Evolutionary conservation across 2,113 vertebrate species (phyloP).

Genomic region (Rhinichthys klamathensis): DNA sequence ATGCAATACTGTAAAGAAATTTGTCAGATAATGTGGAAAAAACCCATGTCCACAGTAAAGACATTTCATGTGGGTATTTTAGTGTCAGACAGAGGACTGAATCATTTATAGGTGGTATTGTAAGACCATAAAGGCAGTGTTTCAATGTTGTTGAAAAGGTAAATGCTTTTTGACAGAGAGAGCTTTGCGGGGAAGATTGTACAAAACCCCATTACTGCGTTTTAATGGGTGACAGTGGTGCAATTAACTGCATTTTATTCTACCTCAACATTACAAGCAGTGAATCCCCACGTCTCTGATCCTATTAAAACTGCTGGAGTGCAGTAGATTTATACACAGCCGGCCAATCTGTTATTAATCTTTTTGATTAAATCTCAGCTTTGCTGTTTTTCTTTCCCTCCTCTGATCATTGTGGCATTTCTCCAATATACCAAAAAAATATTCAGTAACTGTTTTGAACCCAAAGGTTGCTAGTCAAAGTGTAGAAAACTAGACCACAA

Average conservation of each 20-base stretch:
- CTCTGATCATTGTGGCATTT: constrained; percentile 4
- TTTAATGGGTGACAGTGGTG: constrained; percentile 32
- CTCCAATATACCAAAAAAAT: not conserved
- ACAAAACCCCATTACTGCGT: not conserved
- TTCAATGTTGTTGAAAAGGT: constrained; percentile 57
- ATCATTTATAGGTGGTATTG: constrained; percentile 40
- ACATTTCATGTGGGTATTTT: constrained; percentile 24
- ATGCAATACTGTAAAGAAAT: not conserved
- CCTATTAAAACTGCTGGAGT: constrained; percentile 37
- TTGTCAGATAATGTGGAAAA: not conserved
- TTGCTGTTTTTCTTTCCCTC: constrained; percentile 19
- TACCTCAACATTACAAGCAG: constrained; percentile 31
- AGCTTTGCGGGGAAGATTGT: constrained; percentile 12
- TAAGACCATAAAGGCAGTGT: constrained; percentile 46
- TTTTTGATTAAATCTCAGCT: constrained; percentile 38
- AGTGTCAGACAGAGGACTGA: constrained; percentile 27
- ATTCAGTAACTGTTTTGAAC: not conserved
- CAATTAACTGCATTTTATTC: constrained; percentile 44
- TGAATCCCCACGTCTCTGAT: constrained; percentile 33
- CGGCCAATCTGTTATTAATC: constrained; percentile 36
- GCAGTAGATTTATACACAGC: constrained; percentile 32
- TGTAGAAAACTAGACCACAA: not conserved
- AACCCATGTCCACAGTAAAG: not conserved
- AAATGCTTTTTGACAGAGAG: constrained; percentile 20
- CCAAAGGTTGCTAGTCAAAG: constrained; percentile 4